A percentile compares a stretch with the other conserved stretches of the same genome.
phyloP scores from a whole-genome alignment of 2,113 vertebrate genomes.

The Trachemys scripta region DNA sequence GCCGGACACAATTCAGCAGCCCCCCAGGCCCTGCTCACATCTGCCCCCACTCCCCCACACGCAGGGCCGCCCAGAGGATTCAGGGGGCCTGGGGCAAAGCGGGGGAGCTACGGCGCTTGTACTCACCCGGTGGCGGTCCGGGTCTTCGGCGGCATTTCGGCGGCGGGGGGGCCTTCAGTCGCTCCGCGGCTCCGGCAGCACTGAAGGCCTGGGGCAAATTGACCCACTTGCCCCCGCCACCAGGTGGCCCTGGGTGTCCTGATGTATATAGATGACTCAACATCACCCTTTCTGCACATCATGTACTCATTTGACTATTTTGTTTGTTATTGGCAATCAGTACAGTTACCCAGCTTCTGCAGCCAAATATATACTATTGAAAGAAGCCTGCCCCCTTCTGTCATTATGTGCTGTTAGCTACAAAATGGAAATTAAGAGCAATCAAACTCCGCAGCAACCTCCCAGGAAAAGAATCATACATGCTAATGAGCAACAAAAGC shows the following conservation, averaged over 20 bases:
- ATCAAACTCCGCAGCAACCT: neutral
- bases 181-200: too few relatives aligned
- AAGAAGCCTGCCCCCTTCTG: neutral
- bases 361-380: neutral
- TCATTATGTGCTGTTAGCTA: neutral
- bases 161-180: too few relatives aligned
- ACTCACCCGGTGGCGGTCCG: too few relatives aligned
- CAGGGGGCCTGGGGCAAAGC: too few relatives aligned
- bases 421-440: neutral
- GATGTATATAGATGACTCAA: rapidly evolving
- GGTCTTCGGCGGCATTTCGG: too few relatives aligned
- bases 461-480: neutral
- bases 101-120: too few relatives aligned
- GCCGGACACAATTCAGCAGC: rapidly evolving
- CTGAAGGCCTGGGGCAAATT: too few relatives aligned
- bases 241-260: too few relatives aligned
- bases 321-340: neutral
- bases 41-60: neutral
- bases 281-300: neutral
- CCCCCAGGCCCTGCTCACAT: neutral
- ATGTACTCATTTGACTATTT: neutral
- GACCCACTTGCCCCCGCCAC: too few relatives aligned
- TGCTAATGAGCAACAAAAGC: neutral
- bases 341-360: neutral
- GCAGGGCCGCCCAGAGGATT: too few relatives aligned